These are phyloP conservation scores for Blera fallax DNA, from an alignment of 2,888 invertebrate genomes.

Conservation along the genomic window DNA sequence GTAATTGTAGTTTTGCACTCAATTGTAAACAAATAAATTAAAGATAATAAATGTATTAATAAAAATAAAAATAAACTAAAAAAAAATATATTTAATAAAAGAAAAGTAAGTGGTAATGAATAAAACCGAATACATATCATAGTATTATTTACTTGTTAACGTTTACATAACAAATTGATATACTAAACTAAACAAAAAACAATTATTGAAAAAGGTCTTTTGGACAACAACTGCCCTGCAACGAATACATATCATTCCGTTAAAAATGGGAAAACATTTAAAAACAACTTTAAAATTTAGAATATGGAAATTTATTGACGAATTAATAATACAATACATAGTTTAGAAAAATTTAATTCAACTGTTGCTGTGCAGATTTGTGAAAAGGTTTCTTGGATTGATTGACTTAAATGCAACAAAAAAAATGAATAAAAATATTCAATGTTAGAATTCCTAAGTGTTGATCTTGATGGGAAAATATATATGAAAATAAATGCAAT, in stretches of 20 bases:
- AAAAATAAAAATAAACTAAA: constrained; percentile 17
- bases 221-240: constrained; percentile 75
- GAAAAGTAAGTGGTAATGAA: constrained; percentile 33
- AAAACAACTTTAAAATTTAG: constrained; percentile 15
- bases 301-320: constrained; percentile 35
- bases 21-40: not conserved
- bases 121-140: constrained; percentile 61
- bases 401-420: not conserved
- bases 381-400: constrained; percentile 33
- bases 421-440: not conserved
- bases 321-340: constrained; percentile 4
- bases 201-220: constrained; percentile 26
- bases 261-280: not conserved
- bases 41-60: constrained; percentile 5
- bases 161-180: constrained; percentile 31
- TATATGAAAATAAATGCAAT: not conserved
- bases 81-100: constrained; percentile 25
- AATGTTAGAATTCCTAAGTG: constrained; percentile 38
- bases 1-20: constrained; percentile 39
- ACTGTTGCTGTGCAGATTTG: constrained; percentile 26
- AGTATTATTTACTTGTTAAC: constrained; percentile 53
- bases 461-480: constrained; percentile 8
- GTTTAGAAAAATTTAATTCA: constrained; percentile 21
- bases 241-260: constrained; percentile 80
- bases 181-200: constrained; percentile 6